These are phyloP conservation scores for Apis florea DNA, from an alignment of 1,140 invertebrate genomes.

Conservation along the genomic window DNA sequence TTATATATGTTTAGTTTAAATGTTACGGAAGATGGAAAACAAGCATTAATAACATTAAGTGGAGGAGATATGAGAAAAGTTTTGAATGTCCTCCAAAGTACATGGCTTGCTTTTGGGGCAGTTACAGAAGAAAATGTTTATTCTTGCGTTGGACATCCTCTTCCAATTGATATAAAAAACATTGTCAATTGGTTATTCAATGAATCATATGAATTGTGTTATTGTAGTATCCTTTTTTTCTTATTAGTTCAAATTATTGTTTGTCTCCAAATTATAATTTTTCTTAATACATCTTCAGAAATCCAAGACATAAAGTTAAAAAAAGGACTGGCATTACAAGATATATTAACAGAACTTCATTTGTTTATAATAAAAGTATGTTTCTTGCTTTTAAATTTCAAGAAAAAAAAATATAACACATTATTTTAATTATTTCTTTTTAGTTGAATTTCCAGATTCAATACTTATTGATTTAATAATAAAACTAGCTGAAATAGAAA, in stretches of 20 bases:
- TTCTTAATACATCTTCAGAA: constrained; percentile 82
- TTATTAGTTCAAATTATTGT: constrained; percentile 45
- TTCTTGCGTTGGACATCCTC: constrained; percentile 97
- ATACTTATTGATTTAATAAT: constrained; percentile 88
- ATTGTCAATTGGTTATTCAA: constrained; percentile 95
- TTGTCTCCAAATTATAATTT: constrained; percentile 34
- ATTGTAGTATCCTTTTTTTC: constrained; percentile 89
- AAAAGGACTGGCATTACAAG: constrained; percentile 94
- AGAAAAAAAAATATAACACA: background rate
- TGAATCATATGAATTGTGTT: constrained; percentile 89
- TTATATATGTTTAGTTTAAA: constrained; percentile 84
- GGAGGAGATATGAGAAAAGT: constrained; percentile 99
- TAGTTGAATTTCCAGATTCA: constrained; percentile 91
- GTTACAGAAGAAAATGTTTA: constrained; percentile 97
- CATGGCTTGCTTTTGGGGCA: constrained; percentile 90
- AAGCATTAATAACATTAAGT: constrained; percentile 93
- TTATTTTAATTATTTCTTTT: constrained; percentile 72
- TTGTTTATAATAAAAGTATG: constrained; percentile 91
- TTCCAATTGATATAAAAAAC: constrained; percentile 93
- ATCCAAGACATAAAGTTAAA: constrained; percentile 90
- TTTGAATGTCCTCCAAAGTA: constrained; percentile 97
- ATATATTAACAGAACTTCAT: constrained; percentile 95
- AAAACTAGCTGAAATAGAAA: constrained; percentile 92
- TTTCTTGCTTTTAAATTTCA: constrained; percentile 52
- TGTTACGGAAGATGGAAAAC: constrained; percentile 94